Conservation (phyloP, 2,888 invertebrate genomes). For the Agrochola circellaris region DNA sequence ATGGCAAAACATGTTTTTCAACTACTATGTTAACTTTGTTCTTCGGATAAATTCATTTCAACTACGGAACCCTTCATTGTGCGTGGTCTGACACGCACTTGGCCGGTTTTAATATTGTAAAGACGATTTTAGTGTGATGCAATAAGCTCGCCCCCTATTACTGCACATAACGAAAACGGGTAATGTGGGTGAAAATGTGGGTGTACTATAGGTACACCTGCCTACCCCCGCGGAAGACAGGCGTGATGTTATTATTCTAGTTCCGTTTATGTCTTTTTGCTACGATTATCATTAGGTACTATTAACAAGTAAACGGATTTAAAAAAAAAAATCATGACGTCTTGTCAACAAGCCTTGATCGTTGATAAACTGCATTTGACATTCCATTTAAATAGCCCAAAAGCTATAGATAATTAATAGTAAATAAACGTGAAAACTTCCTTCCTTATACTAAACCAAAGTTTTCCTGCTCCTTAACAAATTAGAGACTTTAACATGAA, state of each 20-base stretch:
- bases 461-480: not conserved
- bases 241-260: too few relatives aligned
- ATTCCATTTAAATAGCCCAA: conserved; percentile 12
- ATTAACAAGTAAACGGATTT: not conserved
- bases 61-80: too few relatives aligned
- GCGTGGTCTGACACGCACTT: too few relatives aligned
- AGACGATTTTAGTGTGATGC: not conserved
- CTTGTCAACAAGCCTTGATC: not conserved
- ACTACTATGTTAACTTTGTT: too few relatives aligned
- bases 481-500: not conserved
- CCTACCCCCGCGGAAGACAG: too few relatives aligned
- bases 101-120: not conserved
- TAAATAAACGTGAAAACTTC: not conserved
- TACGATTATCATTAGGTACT: not conserved
- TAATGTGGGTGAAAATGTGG: too few relatives aligned
- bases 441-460: not conserved
- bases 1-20: too few relatives aligned
- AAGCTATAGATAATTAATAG: not conserved
- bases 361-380: conserved; percentile 4
- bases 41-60: too few relatives aligned
- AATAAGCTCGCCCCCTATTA: too few relatives aligned
- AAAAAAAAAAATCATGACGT: not conserved
- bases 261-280: not conserved
- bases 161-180: too few relatives aligned
- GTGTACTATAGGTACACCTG: too few relatives aligned